Conservation (phyloP, 2,113 vertebrate genomes). For the Phocoena phocoena region DNA sequence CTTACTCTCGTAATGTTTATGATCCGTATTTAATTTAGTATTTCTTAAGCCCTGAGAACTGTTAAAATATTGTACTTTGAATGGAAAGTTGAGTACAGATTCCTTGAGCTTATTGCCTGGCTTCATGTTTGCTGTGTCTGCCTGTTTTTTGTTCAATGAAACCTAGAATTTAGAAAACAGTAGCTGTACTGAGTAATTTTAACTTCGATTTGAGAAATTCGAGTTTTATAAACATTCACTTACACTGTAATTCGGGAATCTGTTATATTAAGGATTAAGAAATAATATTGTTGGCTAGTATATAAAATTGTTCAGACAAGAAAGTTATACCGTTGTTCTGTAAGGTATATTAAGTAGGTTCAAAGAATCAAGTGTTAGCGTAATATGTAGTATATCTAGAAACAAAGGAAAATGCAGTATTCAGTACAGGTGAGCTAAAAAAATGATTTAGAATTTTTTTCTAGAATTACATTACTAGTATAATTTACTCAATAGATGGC, state of each 20-base stretch:
- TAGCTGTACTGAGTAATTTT: background rate
- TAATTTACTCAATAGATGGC: background rate
- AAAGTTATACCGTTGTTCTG: background rate
- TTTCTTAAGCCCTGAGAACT: background rate
- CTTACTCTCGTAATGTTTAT: background rate
- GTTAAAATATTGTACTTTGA: background rate
- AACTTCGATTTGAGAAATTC: conserved; percentile 47
- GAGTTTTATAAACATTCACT: conserved; percentile 31
- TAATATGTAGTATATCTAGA: background rate
- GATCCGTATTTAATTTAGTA: background rate
- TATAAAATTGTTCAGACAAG: background rate
- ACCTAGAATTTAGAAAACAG: conserved; percentile 3
- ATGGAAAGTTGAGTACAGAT: background rate
- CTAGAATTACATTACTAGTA: background rate
- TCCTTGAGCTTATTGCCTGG: background rate
- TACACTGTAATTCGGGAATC: background rate
- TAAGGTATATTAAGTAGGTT: conserved; percentile 29
- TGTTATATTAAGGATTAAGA: background rate
- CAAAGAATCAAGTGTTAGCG: background rate
- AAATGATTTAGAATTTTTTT: background rate
- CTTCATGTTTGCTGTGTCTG: background rate
- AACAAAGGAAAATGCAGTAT: background rate
- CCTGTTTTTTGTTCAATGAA: conserved; percentile 22
- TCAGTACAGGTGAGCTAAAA: background rate
- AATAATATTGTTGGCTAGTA: background rate